Evolutionary conservation across 2,113 vertebrate genomes (phyloP), one percentile per base, ranked within the genome.

Genomic region (Nibea coibor): DNA sequence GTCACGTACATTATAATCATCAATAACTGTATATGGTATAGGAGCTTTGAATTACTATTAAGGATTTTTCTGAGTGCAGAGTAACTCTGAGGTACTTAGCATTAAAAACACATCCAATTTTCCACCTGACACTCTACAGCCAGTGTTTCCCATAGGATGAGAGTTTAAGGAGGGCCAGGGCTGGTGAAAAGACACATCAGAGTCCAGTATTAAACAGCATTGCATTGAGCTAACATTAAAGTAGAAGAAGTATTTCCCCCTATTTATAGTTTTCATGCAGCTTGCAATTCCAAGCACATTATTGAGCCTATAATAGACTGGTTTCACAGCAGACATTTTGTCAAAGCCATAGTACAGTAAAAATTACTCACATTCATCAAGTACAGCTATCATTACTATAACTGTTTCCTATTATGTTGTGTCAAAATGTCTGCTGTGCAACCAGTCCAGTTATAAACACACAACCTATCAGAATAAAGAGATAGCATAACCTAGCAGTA

Each of bases 61-160:
- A 53, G 73, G 19, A 28, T 71, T 10, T 82, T 77, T 51, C n/a
- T 72, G 10, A 65, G 48, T 63, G 39, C 48, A 59, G 47, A 26
- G 31, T 65, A 61, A 56, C 24, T 63, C 28, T 8, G 10, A 39
- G 35, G 42, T 63, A 47, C 35, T 74, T 28, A 0, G 9, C 45
- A 35, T 58, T 5, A 71, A 67, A 64, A 62, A 10, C 14, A 58
- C 57, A 43, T 31, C 48, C 35, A 65, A 65, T 11, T 75, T 56
- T 45, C 22, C 50, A 57, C 17, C 42, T 75, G 65, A 72, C 15
- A 24, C 5, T 48, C 75, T 54, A 45, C 59, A 66, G 61, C 26
- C 75, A 20, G 57, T 47, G 35, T 59, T 17, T 80, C 59, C 45
- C 56, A 42, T n/a, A 66, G 47, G 22, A 63, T 20, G 39, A 57